Base-by-base conservation (phyloP, 2,888 invertebrate genomes). In the Drosophila cyrtoloma region DNA sequence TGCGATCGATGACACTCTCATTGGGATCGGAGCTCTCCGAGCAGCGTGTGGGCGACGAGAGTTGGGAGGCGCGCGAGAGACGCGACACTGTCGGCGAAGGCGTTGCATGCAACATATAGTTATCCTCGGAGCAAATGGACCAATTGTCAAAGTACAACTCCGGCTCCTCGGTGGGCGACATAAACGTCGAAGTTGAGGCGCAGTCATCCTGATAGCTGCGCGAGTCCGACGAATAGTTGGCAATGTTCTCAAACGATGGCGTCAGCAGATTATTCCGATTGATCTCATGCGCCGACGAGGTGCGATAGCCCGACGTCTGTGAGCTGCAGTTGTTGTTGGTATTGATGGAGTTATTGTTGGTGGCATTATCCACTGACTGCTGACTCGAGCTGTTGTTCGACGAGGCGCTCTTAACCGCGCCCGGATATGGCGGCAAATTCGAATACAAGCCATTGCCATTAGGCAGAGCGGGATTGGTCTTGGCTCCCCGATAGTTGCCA, bases 1-100 rank as follows among this genome's bases (percentile, higher is more conserved):
- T 98, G 86, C 98, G 95, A 90, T 98, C 98, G 61, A 96, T 96
- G 51, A 98, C 96, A 71, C 97, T 97, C 90, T 97, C 97, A 68
- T 93, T 94, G 57, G 94, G 94, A 79, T 95, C 94, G 1, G 92
- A 91, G 51, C 89, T 87, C 57, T 92, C 92, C 5, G 91, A 91
- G 12, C 94, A 85, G 42, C 93, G 92, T 1, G 93, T 92, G 33
- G 93, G 92, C 30, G 92, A 91, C 0, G 92, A 92, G 1, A 91
- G 82, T 93, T 95, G 91, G 77, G 95, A 92, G 87, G 94, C 87
- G 93, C 94, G 77, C 86, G 93, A 85, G 89, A 94, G 82, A 84
- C 93, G 89, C 80, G 94, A 89, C 0, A 92, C 92, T 12, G 92
- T 93, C 19, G 93, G 93, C 22, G 92, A 93, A 16, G 92, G 92